These are phyloP conservation scores for Epinephelus cyanopodus DNA, from an alignment of 2,113 vertebrate genomes.

Conservation along the genomic window DNA sequence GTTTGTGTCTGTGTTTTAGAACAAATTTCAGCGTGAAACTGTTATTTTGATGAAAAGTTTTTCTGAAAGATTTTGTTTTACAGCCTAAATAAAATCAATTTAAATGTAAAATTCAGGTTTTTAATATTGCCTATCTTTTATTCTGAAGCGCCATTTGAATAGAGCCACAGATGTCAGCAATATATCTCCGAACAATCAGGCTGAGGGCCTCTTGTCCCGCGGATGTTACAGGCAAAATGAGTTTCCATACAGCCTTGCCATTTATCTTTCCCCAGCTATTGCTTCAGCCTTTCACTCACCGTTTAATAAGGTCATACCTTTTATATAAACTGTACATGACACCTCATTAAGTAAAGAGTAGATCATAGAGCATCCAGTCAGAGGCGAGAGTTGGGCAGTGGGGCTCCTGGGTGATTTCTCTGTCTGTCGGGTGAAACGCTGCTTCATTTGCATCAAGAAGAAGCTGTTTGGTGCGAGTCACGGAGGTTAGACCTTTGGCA, in stretches of 20 bases:
- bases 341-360: slow-evolving; percentile 77
- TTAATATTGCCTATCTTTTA: slow-evolving; percentile 10
- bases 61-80: slow-evolving; percentile 29
- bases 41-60: slow-evolving; percentile 24
- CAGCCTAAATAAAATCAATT: slow-evolving; percentile 48
- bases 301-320: slow-evolving; percentile 84
- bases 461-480: background rate
- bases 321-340: slow-evolving; percentile 81
- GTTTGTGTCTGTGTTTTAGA: slow-evolving; percentile 8
- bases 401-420: slow-evolving; percentile 42
- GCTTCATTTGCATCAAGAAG: slow-evolving; percentile 37
- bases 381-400: slow-evolving; percentile 22
- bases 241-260: slow-evolving; percentile 44
- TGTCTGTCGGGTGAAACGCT: slow-evolving; percentile 26
- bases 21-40: background rate
- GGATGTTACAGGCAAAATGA: slow-evolving; percentile 30
- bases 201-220: slow-evolving; percentile 40
- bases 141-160: slow-evolving; percentile 17
- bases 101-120: background rate
- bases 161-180: slow-evolving; percentile 22
- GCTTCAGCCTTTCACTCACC: slow-evolving; percentile 63
- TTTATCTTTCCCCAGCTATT: slow-evolving; percentile 55
- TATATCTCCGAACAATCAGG: slow-evolving; percentile 28
- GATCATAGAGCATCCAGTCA: slow-evolving; percentile 52
- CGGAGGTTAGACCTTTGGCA: slow-evolving; percentile 1